phyloP scores from a whole-genome alignment of 2,888 invertebrate species.

The Micoletzkya japonica region DNA sequence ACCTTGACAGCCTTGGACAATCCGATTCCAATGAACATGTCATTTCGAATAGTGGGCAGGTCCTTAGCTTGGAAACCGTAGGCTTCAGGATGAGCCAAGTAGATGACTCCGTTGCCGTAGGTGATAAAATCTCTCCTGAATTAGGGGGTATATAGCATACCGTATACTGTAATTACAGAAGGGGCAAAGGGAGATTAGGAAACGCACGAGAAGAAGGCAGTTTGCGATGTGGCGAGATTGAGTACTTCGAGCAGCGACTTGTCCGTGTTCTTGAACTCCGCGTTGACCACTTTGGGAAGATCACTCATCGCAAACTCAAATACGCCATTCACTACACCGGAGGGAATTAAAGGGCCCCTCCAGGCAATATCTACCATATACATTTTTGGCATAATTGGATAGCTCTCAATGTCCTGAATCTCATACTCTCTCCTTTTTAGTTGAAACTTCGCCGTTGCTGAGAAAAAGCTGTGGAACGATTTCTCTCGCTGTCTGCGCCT shows the following conservation, averaged over 20 bases:
- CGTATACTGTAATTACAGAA: too few species aligned
- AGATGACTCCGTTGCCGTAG: conserved; percentile 25
- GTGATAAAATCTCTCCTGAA: conserved; percentile 5
- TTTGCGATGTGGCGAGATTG: conserved; percentile 21
- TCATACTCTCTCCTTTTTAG: too few species aligned
- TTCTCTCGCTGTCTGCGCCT: too few species aligned
- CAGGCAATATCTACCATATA: too few species aligned
- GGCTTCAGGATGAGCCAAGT: neutral
- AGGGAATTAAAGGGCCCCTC: too few species aligned
- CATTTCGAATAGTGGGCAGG: neutral
- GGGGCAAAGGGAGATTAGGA: neutral
- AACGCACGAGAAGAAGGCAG: conserved; percentile 20
- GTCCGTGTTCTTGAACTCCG: conserved; percentile 1
- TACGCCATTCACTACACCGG: neutral
- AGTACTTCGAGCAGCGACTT: conserved; percentile 27
- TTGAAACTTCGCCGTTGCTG: too few species aligned
- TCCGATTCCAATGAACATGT: conserved; percentile 21
- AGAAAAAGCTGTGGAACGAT: too few species aligned
- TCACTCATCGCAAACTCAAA: conserved; percentile 17
- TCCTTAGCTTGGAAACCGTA: neutral
- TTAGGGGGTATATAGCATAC: neutral
- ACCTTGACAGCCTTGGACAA: conserved; percentile 22
- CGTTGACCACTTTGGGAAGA: neutral
- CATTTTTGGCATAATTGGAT: too few species aligned
- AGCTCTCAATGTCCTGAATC: neutral